Percentiles rank a stretch among this genome's conserved stretches.
Evolutionary conservation across 1,140 invertebrate genomes (phyloP).

Genomic region (Papilio polytes): DNA sequence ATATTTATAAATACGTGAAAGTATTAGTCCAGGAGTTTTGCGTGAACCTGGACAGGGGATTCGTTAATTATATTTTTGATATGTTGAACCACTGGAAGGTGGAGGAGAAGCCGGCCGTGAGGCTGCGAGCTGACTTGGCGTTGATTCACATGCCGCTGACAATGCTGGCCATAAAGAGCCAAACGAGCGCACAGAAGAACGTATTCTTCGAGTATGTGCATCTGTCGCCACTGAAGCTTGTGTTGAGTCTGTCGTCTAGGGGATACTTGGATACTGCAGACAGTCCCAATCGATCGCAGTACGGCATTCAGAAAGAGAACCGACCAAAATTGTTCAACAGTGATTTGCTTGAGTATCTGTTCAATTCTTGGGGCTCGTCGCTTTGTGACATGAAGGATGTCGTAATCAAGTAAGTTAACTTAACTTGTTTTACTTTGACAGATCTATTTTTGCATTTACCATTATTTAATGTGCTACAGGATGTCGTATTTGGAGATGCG

Average conservation of each 20-base stretch:
- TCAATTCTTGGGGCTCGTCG: conserved; percentile 86
- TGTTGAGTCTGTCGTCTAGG: conserved; percentile 88
- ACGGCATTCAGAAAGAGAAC: conserved; percentile 81
- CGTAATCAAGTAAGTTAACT: conserved; percentile 84
- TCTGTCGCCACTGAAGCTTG: conserved; percentile 88
- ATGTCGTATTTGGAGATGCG: conserved; percentile 91
- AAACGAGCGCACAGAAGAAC: conserved; percentile 66
- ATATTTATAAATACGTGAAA: conserved; percentile 89
- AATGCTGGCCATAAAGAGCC: conserved; percentile 76
- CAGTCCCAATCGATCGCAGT: conserved; percentile 70
- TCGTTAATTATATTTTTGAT: conserved; percentile 87
- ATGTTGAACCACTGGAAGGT: conserved; percentile 84
- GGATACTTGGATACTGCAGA: conserved; percentile 81
- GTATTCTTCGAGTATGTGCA: conserved; percentile 88
- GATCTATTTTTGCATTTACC: background rate
- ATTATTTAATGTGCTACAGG: conserved; percentile 78
- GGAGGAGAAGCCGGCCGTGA: conserved; percentile 82
- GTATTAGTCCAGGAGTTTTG: conserved; percentile 89
- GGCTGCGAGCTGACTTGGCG: conserved; percentile 85
- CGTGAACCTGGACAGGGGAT: conserved; percentile 90
- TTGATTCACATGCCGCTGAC: conserved; percentile 85
- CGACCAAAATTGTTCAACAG: conserved; percentile 81
- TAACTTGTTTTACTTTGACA: background rate
- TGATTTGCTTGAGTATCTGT: conserved; percentile 84
- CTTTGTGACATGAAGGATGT: conserved; percentile 87